Percentiles rank a stretch among this genome's conserved stretches.
These are phyloP conservation scores for Paralvinella palmiformis DNA, from an alignment of 1,140 invertebrate genomes.

Conservation along the genomic window DNA sequence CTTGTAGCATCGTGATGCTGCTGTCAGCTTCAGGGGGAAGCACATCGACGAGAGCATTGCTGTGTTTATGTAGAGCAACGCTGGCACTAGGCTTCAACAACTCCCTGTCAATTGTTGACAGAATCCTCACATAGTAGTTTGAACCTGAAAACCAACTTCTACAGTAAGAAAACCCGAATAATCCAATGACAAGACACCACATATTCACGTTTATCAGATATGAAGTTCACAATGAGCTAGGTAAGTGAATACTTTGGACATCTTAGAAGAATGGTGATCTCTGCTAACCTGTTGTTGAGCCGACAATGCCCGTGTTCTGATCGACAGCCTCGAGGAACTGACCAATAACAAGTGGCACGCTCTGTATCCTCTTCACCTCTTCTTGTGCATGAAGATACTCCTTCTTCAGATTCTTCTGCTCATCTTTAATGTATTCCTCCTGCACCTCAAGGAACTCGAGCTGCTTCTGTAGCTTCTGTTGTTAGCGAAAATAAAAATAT, in stretches of 20 bases:
- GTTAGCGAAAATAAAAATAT: too few species aligned
- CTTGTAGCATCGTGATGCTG: constrained; percentile 90
- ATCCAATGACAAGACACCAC: not conserved
- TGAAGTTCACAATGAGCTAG: not conserved
- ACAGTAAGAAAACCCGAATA: not conserved
- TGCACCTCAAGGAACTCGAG: constrained; percentile 95
- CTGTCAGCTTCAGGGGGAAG: constrained; percentile 96
- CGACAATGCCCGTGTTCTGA: constrained; percentile 93
- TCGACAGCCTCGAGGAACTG: constrained; percentile 97
- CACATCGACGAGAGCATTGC: constrained; percentile 95
- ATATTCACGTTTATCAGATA: not conserved
- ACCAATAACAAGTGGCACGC: constrained; percentile 93
- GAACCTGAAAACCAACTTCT: constrained; percentile 59
- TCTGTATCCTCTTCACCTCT: constrained; percentile 94
- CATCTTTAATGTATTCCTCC: constrained; percentile 98
- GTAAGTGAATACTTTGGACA: not conserved
- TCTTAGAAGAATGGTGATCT: too few species aligned
- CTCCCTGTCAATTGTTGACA: constrained; percentile 91
- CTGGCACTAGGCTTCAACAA: constrained; percentile 90
- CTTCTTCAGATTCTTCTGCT: constrained; percentile 94
- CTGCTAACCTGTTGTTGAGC: constrained; percentile 64
- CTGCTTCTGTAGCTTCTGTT: constrained; percentile 52
- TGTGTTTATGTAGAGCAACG: constrained; percentile 95
- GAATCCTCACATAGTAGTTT: constrained; percentile 96
- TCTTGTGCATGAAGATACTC: constrained; percentile 97